Conservation (phyloP, 2,888 invertebrate species). For the Agrochola litura region DNA sequence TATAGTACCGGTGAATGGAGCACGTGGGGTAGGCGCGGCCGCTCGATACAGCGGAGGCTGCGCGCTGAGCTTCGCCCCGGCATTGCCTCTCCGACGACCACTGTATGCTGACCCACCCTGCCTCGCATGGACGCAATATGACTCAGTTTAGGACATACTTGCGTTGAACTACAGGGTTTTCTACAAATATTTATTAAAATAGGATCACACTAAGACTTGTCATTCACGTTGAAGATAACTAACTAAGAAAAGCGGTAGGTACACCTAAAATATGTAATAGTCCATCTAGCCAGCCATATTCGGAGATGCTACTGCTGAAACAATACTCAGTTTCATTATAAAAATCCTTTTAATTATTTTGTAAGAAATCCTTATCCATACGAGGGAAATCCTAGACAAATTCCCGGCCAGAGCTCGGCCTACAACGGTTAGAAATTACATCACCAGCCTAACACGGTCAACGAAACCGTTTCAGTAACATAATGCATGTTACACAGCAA, state of each 20-base stretch:
- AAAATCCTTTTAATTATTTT: no score
- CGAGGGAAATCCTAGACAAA: not conserved
- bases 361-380: no score
- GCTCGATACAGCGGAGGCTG: slow-evolving; percentile 86
- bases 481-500: slow-evolving; percentile 55
- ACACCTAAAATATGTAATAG: not conserved
- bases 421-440: slow-evolving; percentile 53
- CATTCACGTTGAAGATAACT: not conserved
- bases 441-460: slow-evolving; percentile 59
- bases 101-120: slow-evolving; percentile 61
- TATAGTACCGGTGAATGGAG: slow-evolving; percentile 80
- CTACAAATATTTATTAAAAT: not conserved
- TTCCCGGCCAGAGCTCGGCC: slow-evolving; percentile 43
- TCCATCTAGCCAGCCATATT: not conserved
- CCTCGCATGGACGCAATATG: slow-evolving; percentile 43
- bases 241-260: not conserved
- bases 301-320: not conserved
- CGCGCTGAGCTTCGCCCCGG: slow-evolving; percentile 80
- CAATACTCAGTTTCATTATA: not conserved
- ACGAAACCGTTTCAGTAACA: slow-evolving; percentile 35
- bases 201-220: not conserved
- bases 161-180: not conserved
- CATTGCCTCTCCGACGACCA: slow-evolving; percentile 64
- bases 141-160: not conserved
- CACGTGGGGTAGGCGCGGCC: slow-evolving; percentile 83